Conservation (phyloP, 2,888 invertebrate species). For the Salpingus planirostris region DNA sequence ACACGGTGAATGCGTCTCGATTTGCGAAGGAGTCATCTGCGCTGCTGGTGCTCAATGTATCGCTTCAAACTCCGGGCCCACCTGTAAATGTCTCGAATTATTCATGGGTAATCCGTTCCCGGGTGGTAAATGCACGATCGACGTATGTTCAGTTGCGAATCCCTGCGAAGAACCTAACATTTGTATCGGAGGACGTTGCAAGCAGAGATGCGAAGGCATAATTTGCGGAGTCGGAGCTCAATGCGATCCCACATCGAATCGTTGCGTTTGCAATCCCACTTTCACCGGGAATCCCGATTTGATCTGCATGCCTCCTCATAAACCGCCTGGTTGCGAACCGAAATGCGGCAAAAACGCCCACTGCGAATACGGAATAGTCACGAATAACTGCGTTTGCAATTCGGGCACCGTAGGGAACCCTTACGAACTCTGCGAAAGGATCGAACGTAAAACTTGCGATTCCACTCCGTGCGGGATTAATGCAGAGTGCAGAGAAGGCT, state of each 20-base stretch:
- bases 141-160: slow-evolving; percentile 67
- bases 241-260: slow-evolving; percentile 70
- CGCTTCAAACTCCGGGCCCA: slow-evolving; percentile 73
- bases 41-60: slow-evolving; percentile 79
- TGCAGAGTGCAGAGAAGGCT: slow-evolving; percentile 70
- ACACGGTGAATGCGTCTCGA: slow-evolving; percentile 74
- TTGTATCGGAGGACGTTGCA: slow-evolving; percentile 81
- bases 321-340: slow-evolving; percentile 76
- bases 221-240: slow-evolving; percentile 83
- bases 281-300: slow-evolving; percentile 85
- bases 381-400: slow-evolving; percentile 74
- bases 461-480: slow-evolving; percentile 66
- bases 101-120: slow-evolving; percentile 87
- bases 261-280: slow-evolving; percentile 78
- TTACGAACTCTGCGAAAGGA: slow-evolving; percentile 67
- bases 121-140: slow-evolving; percentile 74
- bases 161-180: slow-evolving; percentile 72
- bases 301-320: slow-evolving; percentile 87
- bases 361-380: slow-evolving; percentile 69
- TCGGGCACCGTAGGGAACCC: slow-evolving; percentile 81
- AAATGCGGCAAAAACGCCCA: slow-evolving; percentile 75
- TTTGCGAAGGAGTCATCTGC: slow-evolving; percentile 69
- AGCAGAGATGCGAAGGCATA: slow-evolving; percentile 77
- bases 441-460: slow-evolving; percentile 62
- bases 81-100: slow-evolving; percentile 81